phyloP scores from a whole-genome alignment of 2,888 invertebrate species.

The Conomelus anceps region DNA sequence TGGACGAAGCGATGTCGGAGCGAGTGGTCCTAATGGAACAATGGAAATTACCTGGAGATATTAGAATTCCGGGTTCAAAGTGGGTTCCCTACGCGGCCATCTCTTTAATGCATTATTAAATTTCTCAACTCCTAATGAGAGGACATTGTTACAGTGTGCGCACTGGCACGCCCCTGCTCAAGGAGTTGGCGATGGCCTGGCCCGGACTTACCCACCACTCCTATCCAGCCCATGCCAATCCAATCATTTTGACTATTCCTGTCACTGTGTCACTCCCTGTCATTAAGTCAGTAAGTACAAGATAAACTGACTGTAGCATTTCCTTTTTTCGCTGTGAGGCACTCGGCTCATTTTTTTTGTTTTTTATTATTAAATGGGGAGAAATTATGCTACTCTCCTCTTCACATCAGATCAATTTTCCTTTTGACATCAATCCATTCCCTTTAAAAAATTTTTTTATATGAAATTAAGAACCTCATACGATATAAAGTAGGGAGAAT shows the following conservation, averaged over 20 bases:
- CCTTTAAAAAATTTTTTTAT: not conserved
- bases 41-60: not conserved
- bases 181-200: not conserved
- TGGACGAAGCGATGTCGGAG: not conserved
- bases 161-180: not conserved
- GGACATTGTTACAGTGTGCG: not conserved
- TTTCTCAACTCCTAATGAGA: not conserved
- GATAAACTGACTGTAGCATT: not conserved
- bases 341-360: not conserved
- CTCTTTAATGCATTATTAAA: not conserved
- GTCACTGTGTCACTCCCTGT: not conserved
- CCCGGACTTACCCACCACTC: not conserved
- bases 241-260: not conserved
- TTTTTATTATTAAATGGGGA: too few relatives aligned
- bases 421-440: not conserved
- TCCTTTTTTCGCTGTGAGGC: not conserved
- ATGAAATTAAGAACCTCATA: too few relatives aligned
- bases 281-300: not conserved
- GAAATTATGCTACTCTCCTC: not conserved
- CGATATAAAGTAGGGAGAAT: too few relatives aligned
- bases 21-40: not conserved
- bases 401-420: not conserved
- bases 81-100: not conserved
- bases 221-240: not conserved
- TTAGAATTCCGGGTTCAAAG: not conserved